A percentile compares a stretch with the other conserved stretches of the same genome.
Conservation (phyloP, 2,113 vertebrate genomes). For the Otolemur garnettii region DNA sequence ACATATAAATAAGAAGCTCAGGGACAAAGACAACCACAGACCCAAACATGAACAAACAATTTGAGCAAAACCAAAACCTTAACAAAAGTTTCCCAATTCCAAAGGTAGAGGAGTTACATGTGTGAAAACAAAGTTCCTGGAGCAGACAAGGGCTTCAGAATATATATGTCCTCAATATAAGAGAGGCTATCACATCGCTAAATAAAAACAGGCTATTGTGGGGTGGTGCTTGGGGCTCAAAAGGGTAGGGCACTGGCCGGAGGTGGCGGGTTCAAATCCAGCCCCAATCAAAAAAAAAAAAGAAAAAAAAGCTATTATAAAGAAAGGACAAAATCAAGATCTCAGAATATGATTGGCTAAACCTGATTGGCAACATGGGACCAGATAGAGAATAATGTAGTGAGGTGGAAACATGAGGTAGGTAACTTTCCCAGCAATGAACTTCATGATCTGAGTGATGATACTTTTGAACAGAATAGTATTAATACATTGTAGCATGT, state of each 20-base stretch:
- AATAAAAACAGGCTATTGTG: background rate
- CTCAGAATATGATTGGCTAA: background rate
- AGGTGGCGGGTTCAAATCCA: too few species aligned
- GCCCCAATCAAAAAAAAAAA: too few species aligned
- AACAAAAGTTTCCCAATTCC: background rate
- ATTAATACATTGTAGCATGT: too few species aligned
- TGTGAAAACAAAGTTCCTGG: background rate
- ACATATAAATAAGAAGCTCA: background rate
- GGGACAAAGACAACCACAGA: background rate
- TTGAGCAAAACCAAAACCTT: conserved; percentile 7
- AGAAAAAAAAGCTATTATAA: too few species aligned
- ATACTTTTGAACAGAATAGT: background rate
- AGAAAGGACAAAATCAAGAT: background rate
- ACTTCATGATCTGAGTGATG: background rate
- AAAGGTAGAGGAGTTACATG: background rate
- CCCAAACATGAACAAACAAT: background rate
- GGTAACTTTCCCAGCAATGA: background rate
- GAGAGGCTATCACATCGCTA: background rate
- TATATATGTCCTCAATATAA: background rate
- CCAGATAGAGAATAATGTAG: background rate
- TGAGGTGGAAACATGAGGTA: background rate
- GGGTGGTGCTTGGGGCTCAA: too few species aligned
- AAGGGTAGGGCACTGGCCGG: too few species aligned
- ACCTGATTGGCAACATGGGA: background rate
- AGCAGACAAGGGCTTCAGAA: background rate